A percentile compares a stretch with the other conserved stretches of the same genome.
Evolutionary conservation across 2,888 invertebrate species (phyloP).

Genomic region (Synanthedon tipuliformis): DNA sequence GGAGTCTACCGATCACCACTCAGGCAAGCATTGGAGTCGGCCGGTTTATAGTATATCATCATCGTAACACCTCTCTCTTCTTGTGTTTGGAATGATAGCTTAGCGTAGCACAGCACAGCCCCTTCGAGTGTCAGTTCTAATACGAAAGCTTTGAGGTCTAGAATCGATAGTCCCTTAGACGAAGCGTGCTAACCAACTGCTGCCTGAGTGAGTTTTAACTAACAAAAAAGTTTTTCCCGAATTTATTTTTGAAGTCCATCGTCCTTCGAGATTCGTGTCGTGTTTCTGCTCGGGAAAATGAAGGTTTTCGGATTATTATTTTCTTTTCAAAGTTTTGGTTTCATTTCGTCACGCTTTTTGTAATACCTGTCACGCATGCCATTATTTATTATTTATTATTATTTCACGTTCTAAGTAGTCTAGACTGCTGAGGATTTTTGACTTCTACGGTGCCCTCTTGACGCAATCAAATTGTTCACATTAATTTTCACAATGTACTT

Average conservation of each 20-base stretch:
- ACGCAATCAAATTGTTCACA: conserved; percentile 17
- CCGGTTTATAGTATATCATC: conserved; percentile 67
- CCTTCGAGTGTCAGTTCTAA: conserved; percentile 28
- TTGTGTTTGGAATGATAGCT: conserved; percentile 67
- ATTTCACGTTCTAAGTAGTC: conserved; percentile 42
- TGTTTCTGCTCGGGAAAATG: background rate
- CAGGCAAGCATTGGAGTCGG: conserved; percentile 78
- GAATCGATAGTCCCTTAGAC: conserved; percentile 27
- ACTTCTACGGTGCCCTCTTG: conserved; percentile 11
- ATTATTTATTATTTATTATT: conserved; percentile 50
- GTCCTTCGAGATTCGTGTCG: conserved; percentile 13
- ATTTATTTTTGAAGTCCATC: conserved; percentile 71
- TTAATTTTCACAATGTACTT: conserved; percentile 44
- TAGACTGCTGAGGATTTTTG: conserved; percentile 12
- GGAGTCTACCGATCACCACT: conserved; percentile 80
- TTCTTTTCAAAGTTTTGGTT: conserved; percentile 18
- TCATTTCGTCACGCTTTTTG: conserved; percentile 54
- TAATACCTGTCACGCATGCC: conserved; percentile 54
- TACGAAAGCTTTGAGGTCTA: conserved; percentile 34
- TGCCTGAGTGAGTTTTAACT: conserved; percentile 70
- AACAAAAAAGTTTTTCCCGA: conserved; percentile 33
- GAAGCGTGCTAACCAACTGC: conserved; percentile 65
- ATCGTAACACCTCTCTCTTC: conserved; percentile 55
- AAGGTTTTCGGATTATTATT: conserved; percentile 20
- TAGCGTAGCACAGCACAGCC: conserved; percentile 46